Evolutionary conservation across 2,888 invertebrate species (phyloP).

Genomic region (Exocentrus adspersus): DNA sequence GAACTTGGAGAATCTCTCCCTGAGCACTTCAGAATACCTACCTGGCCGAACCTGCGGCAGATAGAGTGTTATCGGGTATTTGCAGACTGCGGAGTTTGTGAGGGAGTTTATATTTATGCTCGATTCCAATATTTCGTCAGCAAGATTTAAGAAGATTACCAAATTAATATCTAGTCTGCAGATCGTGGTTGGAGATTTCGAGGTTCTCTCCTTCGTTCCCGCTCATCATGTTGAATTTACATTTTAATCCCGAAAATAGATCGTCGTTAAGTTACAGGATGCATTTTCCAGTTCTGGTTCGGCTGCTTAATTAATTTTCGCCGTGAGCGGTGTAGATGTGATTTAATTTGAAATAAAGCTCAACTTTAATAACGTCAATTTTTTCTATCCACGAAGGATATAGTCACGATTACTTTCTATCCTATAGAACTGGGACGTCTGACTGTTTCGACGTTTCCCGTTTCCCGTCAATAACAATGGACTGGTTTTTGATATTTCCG

Average conservation of each 20-base stretch:
- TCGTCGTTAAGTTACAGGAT: conserved; percentile 18
- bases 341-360: conserved; percentile 13
- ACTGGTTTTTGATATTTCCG: background rate
- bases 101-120: conserved; percentile 44
- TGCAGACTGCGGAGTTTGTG: conserved; percentile 36
- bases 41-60: conserved; percentile 17
- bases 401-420: too few relatives aligned
- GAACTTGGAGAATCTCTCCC: background rate
- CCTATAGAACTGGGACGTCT: too few relatives aligned
- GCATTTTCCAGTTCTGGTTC: background rate
- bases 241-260: conserved; percentile 26
- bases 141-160: conserved; percentile 52
- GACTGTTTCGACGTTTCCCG: too few relatives aligned
- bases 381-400: too few relatives aligned
- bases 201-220: background rate
- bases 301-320: conserved; percentile 2
- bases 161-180: conserved; percentile 47
- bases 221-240: conserved; percentile 19
- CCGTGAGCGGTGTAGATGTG: background rate
- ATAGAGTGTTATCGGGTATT: conserved; percentile 45
- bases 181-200: background rate
- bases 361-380: too few relatives aligned
- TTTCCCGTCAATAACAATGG: background rate
- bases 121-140: conserved; percentile 49
- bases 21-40: conserved; percentile 1